phyloP scores from a whole-genome alignment of 2,888 invertebrate species.

The Aphrophora alni region DNA sequence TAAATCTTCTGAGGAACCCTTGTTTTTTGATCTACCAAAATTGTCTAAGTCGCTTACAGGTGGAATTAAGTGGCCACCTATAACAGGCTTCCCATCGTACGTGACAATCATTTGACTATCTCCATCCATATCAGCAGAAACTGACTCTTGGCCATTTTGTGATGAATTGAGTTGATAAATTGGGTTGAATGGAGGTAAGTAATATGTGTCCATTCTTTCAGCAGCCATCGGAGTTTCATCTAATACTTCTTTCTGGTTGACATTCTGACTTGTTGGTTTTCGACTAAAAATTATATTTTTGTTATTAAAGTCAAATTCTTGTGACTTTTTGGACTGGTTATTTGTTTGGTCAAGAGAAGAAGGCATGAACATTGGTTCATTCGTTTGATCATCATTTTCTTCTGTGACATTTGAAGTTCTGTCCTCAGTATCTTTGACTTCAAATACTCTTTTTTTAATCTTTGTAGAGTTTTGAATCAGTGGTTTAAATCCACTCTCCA shows the following conservation, averaged over 20 bases:
- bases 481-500: constrained; percentile 85
- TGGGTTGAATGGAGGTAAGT: constrained; percentile 68
- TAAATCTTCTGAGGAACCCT: constrained; percentile 56
- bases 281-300: constrained; percentile 41
- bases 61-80: constrained; percentile 58
- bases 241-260: constrained; percentile 53
- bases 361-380: constrained; percentile 83
- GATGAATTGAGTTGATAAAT: constrained; percentile 19
- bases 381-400: constrained; percentile 56
- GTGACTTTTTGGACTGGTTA: constrained; percentile 54
- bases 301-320: constrained; percentile 33
- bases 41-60: constrained; percentile 18
- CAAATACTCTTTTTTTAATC: constrained; percentile 62
- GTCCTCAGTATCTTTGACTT: constrained; percentile 60
- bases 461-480: constrained; percentile 67
- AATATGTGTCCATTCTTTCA: constrained; percentile 73
- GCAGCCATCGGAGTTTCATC: constrained; percentile 73
- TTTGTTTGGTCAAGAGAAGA: constrained; percentile 70
- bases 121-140: constrained; percentile 17
- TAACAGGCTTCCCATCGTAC: constrained; percentile 78
- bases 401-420: constrained; percentile 60
- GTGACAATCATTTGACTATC: constrained; percentile 64
- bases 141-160: constrained; percentile 17
- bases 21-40: constrained; percentile 12
- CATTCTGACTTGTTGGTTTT: constrained; percentile 44